Conservation (phyloP, 2,888 invertebrate genomes). For the Cheilosia vernalis region DNA sequence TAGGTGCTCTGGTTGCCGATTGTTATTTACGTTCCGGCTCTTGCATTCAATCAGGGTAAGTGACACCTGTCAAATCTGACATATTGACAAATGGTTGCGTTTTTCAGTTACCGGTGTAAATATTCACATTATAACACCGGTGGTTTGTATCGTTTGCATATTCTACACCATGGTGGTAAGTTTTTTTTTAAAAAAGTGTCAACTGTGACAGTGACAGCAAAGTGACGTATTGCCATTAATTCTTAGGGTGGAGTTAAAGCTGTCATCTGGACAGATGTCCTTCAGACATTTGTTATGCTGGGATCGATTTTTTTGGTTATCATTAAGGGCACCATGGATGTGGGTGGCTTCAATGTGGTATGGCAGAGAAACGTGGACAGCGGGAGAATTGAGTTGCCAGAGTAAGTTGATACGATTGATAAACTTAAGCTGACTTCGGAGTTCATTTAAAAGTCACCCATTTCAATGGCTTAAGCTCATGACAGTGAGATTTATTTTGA, state of each 20-base stretch:
- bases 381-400: conserved; percentile 88
- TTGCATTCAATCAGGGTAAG: conserved; percentile 91
- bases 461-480: no score
- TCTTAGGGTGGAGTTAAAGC: conserved; percentile 90
- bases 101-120: conserved; percentile 86
- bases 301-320: conserved; percentile 89
- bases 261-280: conserved; percentile 92
- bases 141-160: conserved; percentile 90
- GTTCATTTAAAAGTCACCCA: no score
- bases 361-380: conserved; percentile 88
- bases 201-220: not conserved
- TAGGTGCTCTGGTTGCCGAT: conserved; percentile 82
- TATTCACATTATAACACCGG: conserved; percentile 91
- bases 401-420: conserved; percentile 83
- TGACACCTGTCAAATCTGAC: conserved; percentile 47
- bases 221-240: conserved; percentile 80
- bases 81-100: not conserved
- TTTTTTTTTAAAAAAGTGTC: conserved; percentile 79
- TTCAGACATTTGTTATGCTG: conserved; percentile 90
- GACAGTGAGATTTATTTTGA: not conserved
- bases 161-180: conserved; percentile 96
- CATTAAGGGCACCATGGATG: conserved; percentile 89
- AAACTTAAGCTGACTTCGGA: not conserved
- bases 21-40: conserved; percentile 89
- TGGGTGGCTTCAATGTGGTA: conserved; percentile 88